Evolutionary conservation across 2,113 vertebrate species (phyloP), one percentile per base, ranked within the genome.

Genomic region (Pipa parva): DNA sequence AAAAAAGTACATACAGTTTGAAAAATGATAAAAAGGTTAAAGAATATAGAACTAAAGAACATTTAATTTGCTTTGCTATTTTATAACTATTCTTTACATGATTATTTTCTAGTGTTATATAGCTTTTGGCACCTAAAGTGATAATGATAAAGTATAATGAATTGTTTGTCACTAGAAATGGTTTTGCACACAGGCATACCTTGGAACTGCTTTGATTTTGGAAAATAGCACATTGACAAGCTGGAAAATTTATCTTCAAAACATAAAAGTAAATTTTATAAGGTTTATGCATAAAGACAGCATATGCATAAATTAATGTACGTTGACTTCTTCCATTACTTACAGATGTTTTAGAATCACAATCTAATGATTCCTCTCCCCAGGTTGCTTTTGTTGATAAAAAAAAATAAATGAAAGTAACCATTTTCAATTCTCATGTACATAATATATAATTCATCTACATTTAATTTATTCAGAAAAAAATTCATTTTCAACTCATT

Each of bases 31-130:
- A 39, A 52, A 45, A 50, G 27, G 17, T 27, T 36, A 1, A 5
- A 13, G 28, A 25, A 58, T 26, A 52, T 66, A 58, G 37, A 33
- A 42, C 42, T 33, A 49, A 48, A 36, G 33, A 12, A 13, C 33
- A 66, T 57, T 18, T 48, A 66, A 58, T 48, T 66, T 20, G 64
- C 56, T 27, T 64, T 39, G 62, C 27, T 68, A 51, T 68, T 68
- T 68, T 65, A 65, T 55, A 36, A 67, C 42, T 58, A 26, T 21
- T 56, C 29, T 36, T 5, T 39, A 17, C 25, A 21, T 45, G 12
- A 39, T 18, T 27, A 24, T 12, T 7, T 12, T 4, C 18, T 2
- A 26, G 22, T 37, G 63, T 58, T 67, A 67, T 49, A 58, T 67
- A 54, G 58, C 36, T 58, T 67, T 28, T 27, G 7, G 27, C 20